A percentile compares a stretch with the other conserved stretches of the same genome.
Conservation (phyloP, 1,140 invertebrate genomes). For the Microvelia longipes region DNA sequence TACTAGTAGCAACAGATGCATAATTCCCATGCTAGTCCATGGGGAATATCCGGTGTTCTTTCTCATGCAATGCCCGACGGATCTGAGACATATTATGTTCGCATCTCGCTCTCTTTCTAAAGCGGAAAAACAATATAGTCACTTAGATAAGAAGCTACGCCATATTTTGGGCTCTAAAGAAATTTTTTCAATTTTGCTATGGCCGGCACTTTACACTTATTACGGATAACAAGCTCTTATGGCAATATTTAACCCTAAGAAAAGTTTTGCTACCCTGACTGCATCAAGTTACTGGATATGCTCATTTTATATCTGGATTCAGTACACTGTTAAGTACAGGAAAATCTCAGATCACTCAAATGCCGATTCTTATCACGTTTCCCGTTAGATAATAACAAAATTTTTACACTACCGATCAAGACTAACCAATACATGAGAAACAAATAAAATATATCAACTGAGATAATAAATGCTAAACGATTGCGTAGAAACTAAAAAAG, state of each 20-base stretch:
- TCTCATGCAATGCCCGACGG: neutral
- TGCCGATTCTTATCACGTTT: neutral
- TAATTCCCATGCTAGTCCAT: too few relatives aligned
- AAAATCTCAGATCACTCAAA: neutral
- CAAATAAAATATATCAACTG: neutral
- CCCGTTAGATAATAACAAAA: neutral
- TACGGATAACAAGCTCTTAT: neutral
- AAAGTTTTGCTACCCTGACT: neutral
- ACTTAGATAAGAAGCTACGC: neutral
- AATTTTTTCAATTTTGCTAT: neutral
- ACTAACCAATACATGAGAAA: neutral
- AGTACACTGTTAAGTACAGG: neutral
- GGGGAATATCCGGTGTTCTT: neutral
- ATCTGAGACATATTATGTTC: neutral
- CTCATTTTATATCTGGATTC: neutral
- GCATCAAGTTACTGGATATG: neutral
- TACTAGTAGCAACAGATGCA: too few relatives aligned
- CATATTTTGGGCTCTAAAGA: neutral
- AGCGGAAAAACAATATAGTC: neutral
- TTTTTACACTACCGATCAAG: neutral
- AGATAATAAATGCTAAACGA: neutral
- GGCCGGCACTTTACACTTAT: neutral
- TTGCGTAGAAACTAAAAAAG: neutral
- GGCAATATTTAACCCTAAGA: neutral
- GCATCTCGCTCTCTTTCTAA: neutral